Percentiles rank a stretch among this genome's conserved stretches.
phyloP scores from a whole-genome alignment of 2,888 invertebrate genomes.

The Lissocephala sabroskyi region DNA sequence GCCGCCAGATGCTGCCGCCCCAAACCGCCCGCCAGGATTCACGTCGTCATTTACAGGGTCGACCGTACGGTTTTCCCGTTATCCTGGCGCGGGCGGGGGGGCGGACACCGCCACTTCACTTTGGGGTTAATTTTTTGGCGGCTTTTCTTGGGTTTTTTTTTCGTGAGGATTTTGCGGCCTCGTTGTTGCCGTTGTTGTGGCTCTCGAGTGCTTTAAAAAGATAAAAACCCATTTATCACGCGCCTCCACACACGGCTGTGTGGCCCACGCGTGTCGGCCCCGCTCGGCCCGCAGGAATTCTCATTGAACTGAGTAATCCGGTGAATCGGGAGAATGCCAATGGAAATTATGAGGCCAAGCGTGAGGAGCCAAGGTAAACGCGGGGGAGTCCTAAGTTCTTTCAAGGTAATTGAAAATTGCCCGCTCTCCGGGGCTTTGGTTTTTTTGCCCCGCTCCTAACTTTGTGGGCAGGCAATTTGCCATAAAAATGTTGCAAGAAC shows the following conservation, averaged over 20 bases:
- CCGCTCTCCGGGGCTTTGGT: no score
- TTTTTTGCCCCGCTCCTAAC: no score
- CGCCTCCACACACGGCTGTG: conserved; percentile 30
- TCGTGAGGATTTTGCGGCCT: neutral
- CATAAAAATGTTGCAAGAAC: no score
- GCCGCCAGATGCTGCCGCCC: conserved; percentile 39
- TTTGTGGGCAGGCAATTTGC: no score
- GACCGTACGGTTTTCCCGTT: no score
- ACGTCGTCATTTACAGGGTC: no score
- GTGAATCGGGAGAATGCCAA: neutral
- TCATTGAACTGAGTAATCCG: conserved; percentile 44
- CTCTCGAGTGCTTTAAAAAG: conserved; percentile 60
- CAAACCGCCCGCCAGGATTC: neutral
- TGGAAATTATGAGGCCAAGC: conserved; percentile 3
- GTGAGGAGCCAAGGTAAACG: neutral
- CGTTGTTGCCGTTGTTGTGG: conserved; percentile 9
- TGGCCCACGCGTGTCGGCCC: no score
- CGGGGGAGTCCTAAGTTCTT: no score
- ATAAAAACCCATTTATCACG: conserved; percentile 63
- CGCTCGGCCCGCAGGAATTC: conserved; percentile 3
- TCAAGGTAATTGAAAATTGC: no score
- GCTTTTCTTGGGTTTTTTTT: conserved; percentile 2
- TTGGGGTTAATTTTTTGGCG: conserved; percentile 1
- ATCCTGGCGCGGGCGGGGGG: no score
- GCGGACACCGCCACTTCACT: no score